Base-by-base conservation (phyloP, 2,888 invertebrate genomes). In the Hetaerina titia region DNA sequence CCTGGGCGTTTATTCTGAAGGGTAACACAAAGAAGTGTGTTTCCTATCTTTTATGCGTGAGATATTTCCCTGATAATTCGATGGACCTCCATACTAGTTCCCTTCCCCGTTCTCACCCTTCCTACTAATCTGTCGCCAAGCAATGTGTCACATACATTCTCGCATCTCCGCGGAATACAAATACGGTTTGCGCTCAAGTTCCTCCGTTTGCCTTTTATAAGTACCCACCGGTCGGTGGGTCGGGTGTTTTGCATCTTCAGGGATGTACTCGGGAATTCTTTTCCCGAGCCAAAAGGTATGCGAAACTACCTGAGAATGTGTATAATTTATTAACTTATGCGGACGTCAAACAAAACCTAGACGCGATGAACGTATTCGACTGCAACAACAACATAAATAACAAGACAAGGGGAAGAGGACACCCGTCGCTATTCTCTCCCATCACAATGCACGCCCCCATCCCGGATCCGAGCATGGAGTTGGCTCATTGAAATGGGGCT, bases 321-420 rank as follows among this genome's bases (percentile, higher is more conserved):
- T 81, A 81, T 81, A 81, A 81, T 81, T 81, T 81, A 81, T 81
- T 81, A 81, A 81, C 81, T 81, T 81, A 81, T 81, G 81, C 81
- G 81, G 22, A 25, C 81, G 81, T 81, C 81, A 81, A 81, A 81
- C 81, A 81, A 81, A 81, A 81, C 81, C 81, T 31, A 9, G 22
- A 22, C 69, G 69, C 81, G 81, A 81, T 81, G 81, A 31, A 81
- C 81, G 81, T 81, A 81, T 81, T 81, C 81, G 25, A 31, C 81
- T 81, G 81, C 81, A 81, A 81, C 81, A 81, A 81, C 81, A 81
- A 81, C 81, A 81, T 81, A 81, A 81, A 81, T 81, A 81, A 81
- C 81, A 31, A 81, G 81, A 81, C 81, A 81, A 81, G 81, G 81
- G 81, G 31, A 81, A 81, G 81, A 81, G 81, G 81, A 81, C 81